Evolutionary conservation across 2,888 invertebrate species (phyloP), one percentile per base, ranked within the genome.

Genomic region (Aricia artaxerxes): DNA sequence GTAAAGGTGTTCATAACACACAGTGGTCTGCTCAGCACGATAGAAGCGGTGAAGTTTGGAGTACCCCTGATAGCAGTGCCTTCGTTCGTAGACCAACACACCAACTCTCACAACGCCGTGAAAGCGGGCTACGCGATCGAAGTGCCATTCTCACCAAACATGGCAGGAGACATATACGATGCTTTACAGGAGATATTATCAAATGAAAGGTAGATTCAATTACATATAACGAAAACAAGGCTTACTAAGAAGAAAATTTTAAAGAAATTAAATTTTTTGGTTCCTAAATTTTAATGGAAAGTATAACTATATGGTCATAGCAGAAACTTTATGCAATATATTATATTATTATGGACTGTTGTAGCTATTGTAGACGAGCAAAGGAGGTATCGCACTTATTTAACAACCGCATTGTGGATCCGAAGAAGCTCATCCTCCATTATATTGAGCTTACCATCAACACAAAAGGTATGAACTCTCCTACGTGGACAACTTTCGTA

Each of bases 1-100:
- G 49, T 75, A n/a, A 75, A 75, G 49, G 75, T 44, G 9, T 75
- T 75, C 53, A 75, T 75, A 49, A 75, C 75, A 44, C 75, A 75
- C 75, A 53, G 75, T 31, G 75, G 75, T 9, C 53, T 53, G 5
- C 75, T 75, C 24, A 40, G 75, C 31, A 75, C 75, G 6, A 75
- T 75, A 53, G 75, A 75, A 31, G 75, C 75, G 3, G 40, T 75
- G 13, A 75, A 75, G 75, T 75, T 75, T 49, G 75, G 75, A 6
- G 75, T 75, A 5, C 75, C 75, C 2, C 75, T 75, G 53, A 44
- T 75, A 4, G 53, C 75, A 7, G 31, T 75, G 31, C 75, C 75
- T 13, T 44, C 49, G 9, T 75, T 75, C 24, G 75, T 49, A 31
- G 75, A 75, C 40, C 75, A 75, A 31, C 75, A 44, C 75, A 44